Percentiles rank a stretch among this genome's conserved stretches.
phyloP scores from a whole-genome alignment of 2,797 vertebrate genomes.

The Liasis olivaceus region DNA sequence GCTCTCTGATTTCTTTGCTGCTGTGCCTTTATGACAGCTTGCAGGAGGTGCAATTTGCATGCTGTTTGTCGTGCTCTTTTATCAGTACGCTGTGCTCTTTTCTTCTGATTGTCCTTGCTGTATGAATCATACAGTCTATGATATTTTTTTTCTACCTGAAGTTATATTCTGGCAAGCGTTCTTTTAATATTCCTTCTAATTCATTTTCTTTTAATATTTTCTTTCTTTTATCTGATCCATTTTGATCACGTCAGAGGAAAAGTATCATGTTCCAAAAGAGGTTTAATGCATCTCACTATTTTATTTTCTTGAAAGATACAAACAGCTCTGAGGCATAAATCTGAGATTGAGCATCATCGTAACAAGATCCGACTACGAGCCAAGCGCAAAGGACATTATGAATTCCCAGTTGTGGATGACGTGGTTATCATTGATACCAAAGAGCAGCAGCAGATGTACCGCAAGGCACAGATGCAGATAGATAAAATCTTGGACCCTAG shows the following conservation, averaged over 20 bases:
- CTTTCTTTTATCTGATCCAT: not conserved
- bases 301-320: conserved; percentile 81
- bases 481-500: conserved; percentile 93
- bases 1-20: conserved; percentile 25
- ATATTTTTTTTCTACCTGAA: conserved; percentile 11
- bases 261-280: conserved; percentile 2
- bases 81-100: conserved; percentile 41
- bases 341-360: conserved; percentile 95
- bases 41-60: conserved; percentile 29
- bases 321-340: conserved; percentile 94
- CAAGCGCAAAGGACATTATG: conserved; percentile 94
- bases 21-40: conserved; percentile 14
- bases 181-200: not conserved
- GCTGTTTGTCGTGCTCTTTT: conserved; percentile 42
- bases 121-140: conserved; percentile 9
- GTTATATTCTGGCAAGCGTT: not conserved
- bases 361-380: conserved; percentile 95
- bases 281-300: not conserved
- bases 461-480: conserved; percentile 94
- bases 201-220: conserved; percentile 21
- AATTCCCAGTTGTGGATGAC: conserved; percentile 95
- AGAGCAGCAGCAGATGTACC: conserved; percentile 90
- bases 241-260: conserved; percentile 26
- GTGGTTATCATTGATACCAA: conserved; percentile 88
- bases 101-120: conserved; percentile 38